These are phyloP conservation scores for Heteractis magnifica DNA, from an alignment of 92 coral and sea anemone species.

Conservation along the genomic window DNA sequence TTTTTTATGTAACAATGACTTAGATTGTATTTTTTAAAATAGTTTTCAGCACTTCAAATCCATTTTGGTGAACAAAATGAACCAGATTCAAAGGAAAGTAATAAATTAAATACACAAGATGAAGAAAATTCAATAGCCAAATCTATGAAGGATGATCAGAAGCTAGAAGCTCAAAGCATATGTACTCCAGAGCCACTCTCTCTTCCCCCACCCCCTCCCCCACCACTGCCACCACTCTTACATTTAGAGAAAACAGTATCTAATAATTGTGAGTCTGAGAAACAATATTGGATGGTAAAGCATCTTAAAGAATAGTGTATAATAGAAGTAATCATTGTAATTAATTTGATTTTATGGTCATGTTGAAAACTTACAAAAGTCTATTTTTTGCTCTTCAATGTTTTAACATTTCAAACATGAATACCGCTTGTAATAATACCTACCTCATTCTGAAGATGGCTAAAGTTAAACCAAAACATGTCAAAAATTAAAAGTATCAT, in stretches of 20 bases:
- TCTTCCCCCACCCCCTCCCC: constrained; percentile 60
- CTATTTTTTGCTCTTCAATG: too few species aligned
- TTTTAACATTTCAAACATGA: too few species aligned
- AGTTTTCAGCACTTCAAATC: constrained; percentile 60
- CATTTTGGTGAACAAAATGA: constrained; percentile 47
- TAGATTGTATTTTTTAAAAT: not conserved
- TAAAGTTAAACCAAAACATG: too few species aligned
- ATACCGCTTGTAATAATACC: too few species aligned
- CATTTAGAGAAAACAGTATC: not conserved
- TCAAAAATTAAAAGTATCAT: too few species aligned
- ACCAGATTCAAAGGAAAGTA: not conserved
- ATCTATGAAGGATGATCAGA: not conserved
- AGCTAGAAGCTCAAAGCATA: not conserved
- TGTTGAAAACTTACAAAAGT: too few species aligned
- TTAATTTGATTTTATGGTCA: too few species aligned
- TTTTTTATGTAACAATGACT: not conserved
- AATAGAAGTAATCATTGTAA: too few species aligned
- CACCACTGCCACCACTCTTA: constrained; percentile 40
- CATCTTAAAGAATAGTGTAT: constrained; percentile 11
- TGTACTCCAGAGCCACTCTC: constrained; percentile 15
- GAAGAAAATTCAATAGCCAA: not conserved
- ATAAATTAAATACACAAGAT: not conserved
- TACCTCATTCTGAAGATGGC: too few species aligned
- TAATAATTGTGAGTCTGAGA: constrained; percentile 7
- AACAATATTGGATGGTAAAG: constrained; percentile 71